Base-by-base conservation (phyloP, 2,888 invertebrate genomes). In the Chromoteleia sp. region DNA sequence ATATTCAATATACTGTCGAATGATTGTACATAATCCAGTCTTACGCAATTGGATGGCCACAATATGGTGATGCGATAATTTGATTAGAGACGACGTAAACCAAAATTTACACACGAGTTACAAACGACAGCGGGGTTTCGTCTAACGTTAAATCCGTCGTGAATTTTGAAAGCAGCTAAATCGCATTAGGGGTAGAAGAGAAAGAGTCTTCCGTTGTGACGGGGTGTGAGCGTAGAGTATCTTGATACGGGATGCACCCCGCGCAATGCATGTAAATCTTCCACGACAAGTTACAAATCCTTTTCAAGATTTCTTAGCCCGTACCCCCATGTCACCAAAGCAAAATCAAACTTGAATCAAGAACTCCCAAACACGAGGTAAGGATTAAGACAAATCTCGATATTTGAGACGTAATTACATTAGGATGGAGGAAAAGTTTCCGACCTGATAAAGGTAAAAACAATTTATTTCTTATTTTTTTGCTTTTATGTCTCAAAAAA, bases 221-320 rank as follows among this genome's bases (percentile, higher is more conserved):
- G 39, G 63, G 68, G 73, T 39, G 58, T 54, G 75, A 84, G 86
- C 82, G 84, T 68, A 61, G 84, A 86, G 83, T 83, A 86, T 85
- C 86, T 84, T 84, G 85, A 87, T 85, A 84, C 81, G 65, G 82
- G 81, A 54, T 81, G 76, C 33, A 59, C 74, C 65, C 74, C 36
- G 73, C 56, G 74, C 67, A 74, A 43, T 68, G 79, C 73, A 82
- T 85, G 84, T 88, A 88, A 88, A 88, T 88, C 87, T 86, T 84
- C 67, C 54, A 71, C 81, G 86, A 86, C 86, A 86, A 87, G 85
- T 87, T 86, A 83, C 76, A 86, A 87, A 86, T 86, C 86, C 86
- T 86, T 82, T 82, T 80, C 58, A 80, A 83, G 85, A 86, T 87
- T 87, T 83, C 83, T 84, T 77, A 83, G 82, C 65, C 25, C 39